These are phyloP conservation scores for Lepidocyrtinus sp. DNA, from an alignment of 2,888 invertebrate species.

Conservation along the genomic window DNA sequence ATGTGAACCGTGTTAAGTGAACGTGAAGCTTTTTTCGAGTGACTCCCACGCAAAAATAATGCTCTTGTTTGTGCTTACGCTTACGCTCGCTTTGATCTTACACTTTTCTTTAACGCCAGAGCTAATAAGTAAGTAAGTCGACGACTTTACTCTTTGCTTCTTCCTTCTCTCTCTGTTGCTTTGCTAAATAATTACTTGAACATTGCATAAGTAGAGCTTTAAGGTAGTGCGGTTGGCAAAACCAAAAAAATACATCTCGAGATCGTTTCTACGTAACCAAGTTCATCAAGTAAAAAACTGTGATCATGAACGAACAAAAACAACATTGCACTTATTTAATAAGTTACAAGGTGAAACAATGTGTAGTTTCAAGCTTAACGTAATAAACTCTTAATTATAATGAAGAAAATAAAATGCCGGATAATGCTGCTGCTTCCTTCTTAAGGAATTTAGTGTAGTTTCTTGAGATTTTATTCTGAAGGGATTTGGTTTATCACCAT, in stretches of 20 bases:
- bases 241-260: too few relatives aligned
- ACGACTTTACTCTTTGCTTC: conserved; percentile 7
- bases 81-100: background rate
- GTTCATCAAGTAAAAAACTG: background rate
- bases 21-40: conserved; percentile 8
- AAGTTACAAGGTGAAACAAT: background rate
- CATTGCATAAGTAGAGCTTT: conserved; percentile 2
- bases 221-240: background rate
- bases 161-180: background rate
- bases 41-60: conserved; percentile 37
- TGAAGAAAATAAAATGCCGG: conserved; percentile 7
- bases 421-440: too few relatives aligned
- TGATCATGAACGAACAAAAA: too few relatives aligned
- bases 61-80: too few relatives aligned
- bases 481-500: too few relatives aligned
- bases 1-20: conserved; percentile 7
- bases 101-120: background rate
- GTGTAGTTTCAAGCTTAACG: conserved; percentile 6
- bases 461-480: too few relatives aligned
- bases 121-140: conserved; percentile 3
- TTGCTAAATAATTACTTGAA: background rate
- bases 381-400: background rate
- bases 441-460: too few relatives aligned
- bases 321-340: background rate
- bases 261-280: background rate